Evolutionary conservation across 1,140 invertebrate genomes (phyloP), one percentile per base, ranked within the genome.

Genomic region (Cyclargus thomasi): DNA sequence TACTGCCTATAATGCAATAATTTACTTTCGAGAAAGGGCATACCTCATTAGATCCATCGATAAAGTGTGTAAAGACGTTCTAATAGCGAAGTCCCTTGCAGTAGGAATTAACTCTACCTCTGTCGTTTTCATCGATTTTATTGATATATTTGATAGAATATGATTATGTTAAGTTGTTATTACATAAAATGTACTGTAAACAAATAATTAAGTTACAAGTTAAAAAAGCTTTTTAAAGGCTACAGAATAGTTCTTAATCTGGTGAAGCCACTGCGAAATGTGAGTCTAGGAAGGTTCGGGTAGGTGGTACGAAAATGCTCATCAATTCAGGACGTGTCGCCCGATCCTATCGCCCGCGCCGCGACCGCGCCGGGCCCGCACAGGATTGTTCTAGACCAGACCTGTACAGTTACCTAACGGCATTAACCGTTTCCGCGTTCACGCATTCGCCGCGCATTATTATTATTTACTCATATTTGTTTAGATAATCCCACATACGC

Each of bases 371-470:
- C 72, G 63, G 64, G 73, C 73, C 74, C 72, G 79, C 79, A 72
- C 80, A 86, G 85, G 86, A 88, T 82, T 86, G 84, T 87, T 86
- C 85, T 86, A 88, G 85, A 81, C 81, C 80, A 85, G 76, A 82
- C 80, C 75, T 77, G 70, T 86, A 90, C 87, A 85, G 87, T 90
- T 88, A 90, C 66, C 69, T 90, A 88, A 90, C 87, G 87, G 87
- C 80, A 86, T 75, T 69, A 71, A 74, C 78, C 80, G 79, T 87
- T 90, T 88, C 86, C 86, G 83, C 75, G 79, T 85, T 80, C 78
- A 85, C 80, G 74, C 82, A 83, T 82, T 86, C 78, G 73, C 73
- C 78, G 67, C 76, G 75, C 75, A 83, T 83, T 83, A 76, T 83
- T 80, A 81, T 82, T 77, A 75, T 65, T 74, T 75, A 80, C 80